A percentile compares a stretch with the other conserved stretches of the same genome.
phyloP scores from a whole-genome alignment of 2,888 invertebrate genomes.

The Synergus umbraculus region DNA sequence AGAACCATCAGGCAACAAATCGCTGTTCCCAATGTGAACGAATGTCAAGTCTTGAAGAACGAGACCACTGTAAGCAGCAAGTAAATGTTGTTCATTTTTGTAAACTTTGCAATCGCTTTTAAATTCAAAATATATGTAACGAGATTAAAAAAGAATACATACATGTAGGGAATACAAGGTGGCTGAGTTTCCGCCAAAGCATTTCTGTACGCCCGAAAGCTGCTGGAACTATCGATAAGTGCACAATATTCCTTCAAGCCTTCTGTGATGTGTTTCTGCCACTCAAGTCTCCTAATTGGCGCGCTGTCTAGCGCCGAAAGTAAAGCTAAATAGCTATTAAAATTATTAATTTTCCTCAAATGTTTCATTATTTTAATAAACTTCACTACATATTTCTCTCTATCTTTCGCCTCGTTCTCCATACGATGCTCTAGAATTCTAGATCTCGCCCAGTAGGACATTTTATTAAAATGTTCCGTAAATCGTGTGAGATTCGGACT shows the following conservation, averaged over 20 bases:
- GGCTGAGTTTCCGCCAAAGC: slow-evolving; percentile 96
- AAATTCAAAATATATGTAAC: background rate
- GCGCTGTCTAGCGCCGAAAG: slow-evolving; percentile 98
- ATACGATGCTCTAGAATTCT: slow-evolving; percentile 89
- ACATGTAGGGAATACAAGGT: slow-evolving; percentile 99
- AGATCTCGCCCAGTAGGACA: slow-evolving; percentile 99
- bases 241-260: slow-evolving; percentile 96
- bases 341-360: slow-evolving; percentile 97
- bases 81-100: slow-evolving; percentile 22
- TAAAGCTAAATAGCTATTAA: slow-evolving; percentile 98
- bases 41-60: slow-evolving; percentile 99
- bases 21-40: slow-evolving; percentile 98
- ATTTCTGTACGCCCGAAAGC: slow-evolving; percentile 97
- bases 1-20: slow-evolving; percentile 89
- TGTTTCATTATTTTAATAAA: slow-evolving; percentile 99
- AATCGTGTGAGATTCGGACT: slow-evolving; percentile 98
- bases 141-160: slow-evolving; percentile 75
- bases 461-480: slow-evolving; percentile 99
- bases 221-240: slow-evolving; percentile 98
- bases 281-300: slow-evolving; percentile 93
- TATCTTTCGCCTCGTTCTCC: slow-evolving; percentile 91
- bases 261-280: slow-evolving; percentile 95
- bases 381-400: slow-evolving; percentile 95
- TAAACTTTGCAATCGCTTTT: background rate
- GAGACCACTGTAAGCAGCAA: slow-evolving; percentile 86